phyloP scores from a whole-genome alignment of 2,113 vertebrate species.

The Gorsachius goisagi region DNA sequence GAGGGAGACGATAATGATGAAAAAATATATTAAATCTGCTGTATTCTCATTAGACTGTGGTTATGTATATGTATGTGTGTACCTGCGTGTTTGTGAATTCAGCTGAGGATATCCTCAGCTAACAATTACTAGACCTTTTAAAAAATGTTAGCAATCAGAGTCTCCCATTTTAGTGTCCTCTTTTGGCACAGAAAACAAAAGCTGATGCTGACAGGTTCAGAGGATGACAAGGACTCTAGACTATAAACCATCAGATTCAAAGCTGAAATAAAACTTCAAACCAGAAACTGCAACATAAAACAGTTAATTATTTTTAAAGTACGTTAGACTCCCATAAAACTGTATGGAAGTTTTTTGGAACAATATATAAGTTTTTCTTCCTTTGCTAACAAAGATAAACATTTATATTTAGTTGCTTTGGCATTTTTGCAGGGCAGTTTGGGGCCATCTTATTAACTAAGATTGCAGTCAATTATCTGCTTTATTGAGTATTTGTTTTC shows the following conservation, averaged over 20 bases:
- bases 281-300: background rate
- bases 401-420: conserved; percentile 37
- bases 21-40: background rate
- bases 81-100: background rate
- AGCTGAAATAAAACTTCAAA: conserved; percentile 16
- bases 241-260: background rate
- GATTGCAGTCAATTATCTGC: conserved; percentile 58
- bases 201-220: background rate
- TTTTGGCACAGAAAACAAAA: conserved; percentile 15
- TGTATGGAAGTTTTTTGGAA: background rate
- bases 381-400: conserved; percentile 23
- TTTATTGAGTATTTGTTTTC: conserved; percentile 64
- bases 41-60: background rate
- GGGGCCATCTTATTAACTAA: conserved; percentile 53
- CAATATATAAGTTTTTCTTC: background rate
- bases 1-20: background rate
- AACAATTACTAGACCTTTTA: background rate
- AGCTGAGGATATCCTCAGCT: background rate
- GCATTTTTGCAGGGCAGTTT: conserved; percentile 28
- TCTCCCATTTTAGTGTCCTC: background rate
- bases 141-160: background rate
- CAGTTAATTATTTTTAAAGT: conserved; percentile 37
- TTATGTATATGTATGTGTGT: background rate
- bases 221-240: background rate
- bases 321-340: conserved; percentile 5